These are phyloP conservation scores for Catocala fraxini DNA, from an alignment of 2,888 invertebrate genomes.

Conservation along the genomic window DNA sequence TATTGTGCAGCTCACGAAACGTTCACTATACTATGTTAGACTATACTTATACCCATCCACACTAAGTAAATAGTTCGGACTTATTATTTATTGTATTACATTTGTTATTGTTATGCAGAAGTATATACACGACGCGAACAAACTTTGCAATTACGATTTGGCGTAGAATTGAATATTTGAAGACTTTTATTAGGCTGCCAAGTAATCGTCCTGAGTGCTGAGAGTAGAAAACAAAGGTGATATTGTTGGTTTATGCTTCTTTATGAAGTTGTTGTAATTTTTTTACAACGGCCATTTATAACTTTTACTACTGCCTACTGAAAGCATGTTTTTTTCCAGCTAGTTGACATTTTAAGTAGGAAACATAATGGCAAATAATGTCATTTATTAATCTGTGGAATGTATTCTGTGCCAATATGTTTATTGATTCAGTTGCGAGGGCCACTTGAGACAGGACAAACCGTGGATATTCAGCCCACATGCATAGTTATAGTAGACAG, in stretches of 20 bases:
- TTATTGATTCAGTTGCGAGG: constrained; percentile 3
- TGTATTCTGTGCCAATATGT: neutral
- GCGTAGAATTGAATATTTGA: constrained; percentile 9
- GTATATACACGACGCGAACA: constrained; percentile 31
- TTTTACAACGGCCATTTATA: neutral
- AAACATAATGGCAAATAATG: neutral
- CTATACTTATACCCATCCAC: constrained; percentile 39
- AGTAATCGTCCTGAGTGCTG: constrained; percentile 8
- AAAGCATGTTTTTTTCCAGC: too few species aligned
- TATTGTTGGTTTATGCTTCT: neutral
- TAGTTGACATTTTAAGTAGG: too few species aligned
- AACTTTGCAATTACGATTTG: constrained; percentile 21
- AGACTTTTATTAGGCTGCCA: constrained; percentile 9
- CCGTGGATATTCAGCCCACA: constrained; percentile 1
- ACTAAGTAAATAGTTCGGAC: constrained; percentile 38
- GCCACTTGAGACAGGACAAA: constrained; percentile 9
- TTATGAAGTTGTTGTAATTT: constrained; percentile 1
- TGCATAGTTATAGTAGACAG: neutral
- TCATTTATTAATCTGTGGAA: neutral
- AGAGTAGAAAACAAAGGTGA: constrained; percentile 1
- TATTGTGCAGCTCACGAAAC: constrained; percentile 57
- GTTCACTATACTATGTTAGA: constrained; percentile 21
- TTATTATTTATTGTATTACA: constrained; percentile 47
- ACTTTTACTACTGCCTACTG: neutral
- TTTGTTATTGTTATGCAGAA: constrained; percentile 33